Evolutionary conservation across 2,888 invertebrate genomes (phyloP).

Genomic region (Orchesella flavescens): DNA sequence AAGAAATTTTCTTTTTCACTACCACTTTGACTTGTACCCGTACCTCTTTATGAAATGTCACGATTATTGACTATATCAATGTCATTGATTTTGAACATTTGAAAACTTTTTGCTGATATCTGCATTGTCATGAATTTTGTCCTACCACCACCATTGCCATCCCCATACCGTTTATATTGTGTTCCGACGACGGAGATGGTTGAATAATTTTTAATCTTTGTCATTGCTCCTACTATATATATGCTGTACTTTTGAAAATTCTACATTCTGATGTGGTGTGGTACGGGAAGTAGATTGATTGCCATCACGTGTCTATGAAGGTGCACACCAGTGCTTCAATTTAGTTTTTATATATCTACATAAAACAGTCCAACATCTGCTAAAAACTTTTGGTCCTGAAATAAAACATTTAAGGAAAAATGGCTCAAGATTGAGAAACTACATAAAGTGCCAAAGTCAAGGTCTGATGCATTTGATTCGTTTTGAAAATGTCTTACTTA

Average conservation of each 20-base stretch:
- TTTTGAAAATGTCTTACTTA: constrained; percentile 62
- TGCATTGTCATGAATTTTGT: neutral
- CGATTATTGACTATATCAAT: neutral
- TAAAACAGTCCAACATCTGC: constrained; percentile 17
- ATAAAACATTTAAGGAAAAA: neutral
- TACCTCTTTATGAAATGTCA: too few species aligned
- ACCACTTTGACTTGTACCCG: too few species aligned
- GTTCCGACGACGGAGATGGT: neutral
- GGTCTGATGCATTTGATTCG: constrained; percentile 64
- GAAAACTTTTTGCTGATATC: too few species aligned
- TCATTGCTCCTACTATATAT: too few species aligned
- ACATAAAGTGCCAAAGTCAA: constrained; percentile 43
- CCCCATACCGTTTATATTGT: too few species aligned
- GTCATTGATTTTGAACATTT: constrained; percentile 24
- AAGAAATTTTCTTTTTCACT: constrained; percentile 37
- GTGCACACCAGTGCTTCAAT: too few species aligned
- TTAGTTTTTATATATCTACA: too few species aligned
- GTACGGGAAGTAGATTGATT: too few species aligned
- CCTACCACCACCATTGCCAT: too few species aligned
- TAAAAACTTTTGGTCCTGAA: neutral
- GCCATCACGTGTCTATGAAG: too few species aligned
- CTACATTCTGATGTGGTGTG: too few species aligned
- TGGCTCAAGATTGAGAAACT: neutral
- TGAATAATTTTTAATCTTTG: neutral
- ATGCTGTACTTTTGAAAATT: too few species aligned